A percentile compares a stretch with the other conserved stretches of the same genome.
Evolutionary conservation across 2,888 invertebrate species (phyloP).

Genomic region (Chrysina gloriosa): DNA sequence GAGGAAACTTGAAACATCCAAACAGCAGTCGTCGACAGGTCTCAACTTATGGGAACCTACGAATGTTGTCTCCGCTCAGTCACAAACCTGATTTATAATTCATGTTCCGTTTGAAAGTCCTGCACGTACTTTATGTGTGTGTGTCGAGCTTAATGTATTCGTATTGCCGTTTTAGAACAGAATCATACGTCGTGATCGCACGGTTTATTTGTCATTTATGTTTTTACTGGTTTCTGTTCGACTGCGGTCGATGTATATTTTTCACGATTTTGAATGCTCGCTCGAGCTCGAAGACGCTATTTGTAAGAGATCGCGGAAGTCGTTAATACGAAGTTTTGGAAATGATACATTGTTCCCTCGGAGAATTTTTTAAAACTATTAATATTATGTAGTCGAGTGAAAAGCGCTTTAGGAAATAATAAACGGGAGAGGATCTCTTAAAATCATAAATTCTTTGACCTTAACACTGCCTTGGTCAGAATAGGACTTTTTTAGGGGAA

Average conservation of each 20-base stretch:
- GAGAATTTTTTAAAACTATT: too few species aligned
- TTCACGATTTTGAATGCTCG: not conserved
- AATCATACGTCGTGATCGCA: constrained; percentile 15
- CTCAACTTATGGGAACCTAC: constrained; percentile 2
- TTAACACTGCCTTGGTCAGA: too few species aligned
- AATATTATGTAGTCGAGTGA: too few species aligned
- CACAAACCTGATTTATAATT: constrained; percentile 19
- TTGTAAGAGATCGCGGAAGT: not conserved
- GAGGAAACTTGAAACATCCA: not conserved
- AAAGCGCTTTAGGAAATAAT: too few species aligned
- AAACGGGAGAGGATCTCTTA: too few species aligned
- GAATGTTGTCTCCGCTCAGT: not conserved
- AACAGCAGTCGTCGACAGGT: not conserved
- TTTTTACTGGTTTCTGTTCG: constrained; percentile 9
- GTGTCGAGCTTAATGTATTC: constrained; percentile 14
- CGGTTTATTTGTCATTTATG: constrained; percentile 25
- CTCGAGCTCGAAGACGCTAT: not conserved
- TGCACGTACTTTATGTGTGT: constrained; percentile 5
- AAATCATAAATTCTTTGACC: too few species aligned
- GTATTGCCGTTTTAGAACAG: constrained; percentile 1
- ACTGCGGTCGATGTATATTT: not conserved
- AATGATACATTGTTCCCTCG: too few species aligned
- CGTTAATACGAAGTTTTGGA: not conserved
- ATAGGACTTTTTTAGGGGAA: too few species aligned
- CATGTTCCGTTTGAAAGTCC: constrained; percentile 18